Conservation (phyloP, 2,888 invertebrate genomes). For the Cryptus viduatorius region DNA sequence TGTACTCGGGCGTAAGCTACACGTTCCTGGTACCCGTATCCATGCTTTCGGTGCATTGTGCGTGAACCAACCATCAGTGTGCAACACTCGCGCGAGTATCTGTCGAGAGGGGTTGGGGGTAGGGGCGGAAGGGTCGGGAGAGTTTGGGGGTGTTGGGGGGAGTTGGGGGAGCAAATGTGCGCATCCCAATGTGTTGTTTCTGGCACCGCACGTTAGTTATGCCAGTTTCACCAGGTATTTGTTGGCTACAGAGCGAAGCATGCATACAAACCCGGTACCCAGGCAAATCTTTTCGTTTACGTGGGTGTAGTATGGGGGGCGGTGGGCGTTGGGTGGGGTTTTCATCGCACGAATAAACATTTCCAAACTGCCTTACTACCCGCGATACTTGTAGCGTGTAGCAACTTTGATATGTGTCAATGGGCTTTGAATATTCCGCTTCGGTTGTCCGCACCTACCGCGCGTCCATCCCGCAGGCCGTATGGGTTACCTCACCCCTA, state of each 20-base stretch:
- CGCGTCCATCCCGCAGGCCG: neutral
- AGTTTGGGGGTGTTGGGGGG: too few relatives aligned
- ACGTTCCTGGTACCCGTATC: neutral
- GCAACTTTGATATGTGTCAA: conserved; percentile 31
- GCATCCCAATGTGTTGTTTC: conserved; percentile 45
- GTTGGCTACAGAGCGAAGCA: conserved; percentile 36
- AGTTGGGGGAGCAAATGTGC: conserved; percentile 33
- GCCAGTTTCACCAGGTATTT: conserved; percentile 56
- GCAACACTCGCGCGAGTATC: conserved; percentile 23
- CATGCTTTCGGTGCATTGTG: conserved; percentile 58
- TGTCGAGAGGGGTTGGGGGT: neutral
- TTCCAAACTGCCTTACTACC: conserved; percentile 11
- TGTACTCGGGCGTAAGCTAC: neutral
- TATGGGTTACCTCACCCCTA: neutral
- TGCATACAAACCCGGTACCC: neutral
- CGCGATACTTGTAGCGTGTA: neutral
- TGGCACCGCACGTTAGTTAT: conserved; percentile 52
- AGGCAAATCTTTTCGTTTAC: conserved; percentile 27
- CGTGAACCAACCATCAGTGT: conserved; percentile 34
- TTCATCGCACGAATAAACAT: conserved; percentile 54
- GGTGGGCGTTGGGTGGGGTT: too few relatives aligned
- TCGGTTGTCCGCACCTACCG: neutral
- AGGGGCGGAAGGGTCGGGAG: too few relatives aligned
- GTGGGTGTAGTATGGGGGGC: neutral
- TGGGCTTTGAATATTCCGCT: conserved; percentile 18